Conservation (phyloP, 2,113 vertebrate species). For the Ia io region DNA sequence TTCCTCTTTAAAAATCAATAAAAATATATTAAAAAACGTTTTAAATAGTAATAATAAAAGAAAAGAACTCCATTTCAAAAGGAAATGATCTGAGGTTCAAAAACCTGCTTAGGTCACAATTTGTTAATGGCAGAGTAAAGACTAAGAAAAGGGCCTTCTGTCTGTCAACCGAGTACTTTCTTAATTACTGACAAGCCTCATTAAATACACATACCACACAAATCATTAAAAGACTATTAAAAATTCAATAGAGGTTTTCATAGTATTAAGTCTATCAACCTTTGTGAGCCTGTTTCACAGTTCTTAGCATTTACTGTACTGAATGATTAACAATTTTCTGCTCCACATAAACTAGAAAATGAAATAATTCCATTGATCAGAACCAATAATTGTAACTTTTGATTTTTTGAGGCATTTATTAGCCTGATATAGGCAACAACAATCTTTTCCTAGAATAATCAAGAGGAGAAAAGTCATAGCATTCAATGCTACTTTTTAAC, state of each 20-base stretch:
- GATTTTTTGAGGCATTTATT: slow-evolving; percentile 8
- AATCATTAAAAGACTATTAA: slow-evolving; percentile 14
- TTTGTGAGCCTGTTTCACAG: neutral
- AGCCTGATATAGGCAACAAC: neutral
- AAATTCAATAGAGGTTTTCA: neutral
- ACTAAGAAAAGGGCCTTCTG: neutral
- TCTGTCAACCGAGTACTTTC: neutral
- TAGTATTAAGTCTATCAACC: neutral
- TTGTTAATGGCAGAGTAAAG: neutral
- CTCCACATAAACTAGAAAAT: slow-evolving; percentile 43
- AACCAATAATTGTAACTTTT: slow-evolving; percentile 7
- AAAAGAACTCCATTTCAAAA: neutral
- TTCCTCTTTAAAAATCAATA: too few species aligned
- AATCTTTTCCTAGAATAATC: neutral
- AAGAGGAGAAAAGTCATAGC: neutral
- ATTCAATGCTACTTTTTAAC: neutral
- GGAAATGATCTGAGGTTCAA: neutral
- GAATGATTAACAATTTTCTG: slow-evolving; percentile 48
- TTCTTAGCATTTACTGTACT: neutral
- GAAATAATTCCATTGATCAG: slow-evolving; percentile 8
- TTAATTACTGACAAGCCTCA: slow-evolving; percentile 16
- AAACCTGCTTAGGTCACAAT: neutral
- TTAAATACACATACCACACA: slow-evolving; percentile 13
- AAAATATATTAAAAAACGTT: too few species aligned
- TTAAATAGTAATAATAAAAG: too few species aligned